Evolutionary conservation across 1,140 invertebrate genomes (phyloP), one percentile per base, ranked within the genome.

Genomic region (Pemphigus obesinymphae): DNA sequence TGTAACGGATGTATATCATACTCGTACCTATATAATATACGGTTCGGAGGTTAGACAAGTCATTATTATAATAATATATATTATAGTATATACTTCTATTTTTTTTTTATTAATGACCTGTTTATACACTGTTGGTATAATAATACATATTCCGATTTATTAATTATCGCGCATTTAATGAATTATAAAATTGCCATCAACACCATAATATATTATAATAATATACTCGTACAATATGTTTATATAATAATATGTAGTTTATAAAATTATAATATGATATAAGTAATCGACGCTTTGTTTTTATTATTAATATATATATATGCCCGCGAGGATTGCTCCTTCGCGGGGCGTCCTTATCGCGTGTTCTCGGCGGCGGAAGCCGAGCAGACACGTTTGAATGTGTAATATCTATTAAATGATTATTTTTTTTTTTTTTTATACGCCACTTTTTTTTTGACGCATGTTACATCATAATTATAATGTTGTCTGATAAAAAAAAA

Each of bases 101-200:
- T 29, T 78, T 23, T 20, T 55, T 40, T 78, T 78, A 78, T 78
- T 78, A 78, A 78, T 78, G 73, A 45, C 34, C 48, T 58, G 73
- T 78, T 55, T 78, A n/a, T n/a, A n/a, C n/a, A 55, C 50, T 58
- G 73, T 78, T 78, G 50, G 48, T n/a, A n/a, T n/a, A n/a, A n/a
- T n/a, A n/a, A n/a, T n/a, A n/a, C n/a, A n/a, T n/a, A n/a, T 78
- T 37, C 73, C 37, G 34, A 58, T 78, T 78, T 78, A 58, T 78
- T 78, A 58, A 78, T 78, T 58, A 78, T 58, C 29, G 43, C 10
- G 17, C 73, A 58, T n/a, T 58, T 78, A 58, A 78, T 78, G 50
- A 78, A 78, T 78, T 78, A 78, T 78, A 78, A 58, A 78, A 78
- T 78, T 78, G 34, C n/a, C 20, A n/a, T 58, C 40, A 50, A 37